Conservation (phyloP, 35 echinoderm and acorn worm genomes). For the Chiridota heheva region DNA sequence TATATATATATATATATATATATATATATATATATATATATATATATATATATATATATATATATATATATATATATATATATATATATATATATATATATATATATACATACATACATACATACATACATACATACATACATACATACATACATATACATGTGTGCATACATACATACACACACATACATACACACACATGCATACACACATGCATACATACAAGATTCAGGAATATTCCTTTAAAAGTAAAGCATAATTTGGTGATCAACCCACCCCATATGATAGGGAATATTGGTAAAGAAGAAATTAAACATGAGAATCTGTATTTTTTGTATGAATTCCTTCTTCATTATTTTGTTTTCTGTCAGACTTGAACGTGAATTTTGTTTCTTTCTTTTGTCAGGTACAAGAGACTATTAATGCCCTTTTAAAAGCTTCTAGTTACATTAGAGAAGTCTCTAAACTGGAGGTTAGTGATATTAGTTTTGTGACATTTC, state of each 20-base stretch:
- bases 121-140: constrained; percentile 21
- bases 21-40: no score
- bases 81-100: no score
- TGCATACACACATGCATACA: constrained; percentile 14
- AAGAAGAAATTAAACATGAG: no score
- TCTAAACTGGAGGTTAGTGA: constrained; percentile 3
- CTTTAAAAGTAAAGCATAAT: background rate
- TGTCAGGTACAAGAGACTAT: background rate
- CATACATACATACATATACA: constrained; percentile 18
- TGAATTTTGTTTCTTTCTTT: no score
- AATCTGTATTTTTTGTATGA: no score
- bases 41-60: no score
- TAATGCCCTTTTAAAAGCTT: constrained; percentile 12
- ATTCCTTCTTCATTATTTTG: no score
- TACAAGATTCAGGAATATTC: background rate
- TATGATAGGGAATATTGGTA: background rate
- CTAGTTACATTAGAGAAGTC: constrained; percentile 7
- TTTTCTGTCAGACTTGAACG: no score
- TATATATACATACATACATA: constrained; percentile 23
- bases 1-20: no score
- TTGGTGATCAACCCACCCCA: background rate
- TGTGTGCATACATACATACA: background rate
- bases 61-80: no score
- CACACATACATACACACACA: constrained; percentile 24
- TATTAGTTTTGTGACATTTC: no score